Percentiles rank a stretch among this genome's conserved stretches.
phyloP scores from a whole-genome alignment of 2,797 vertebrate species.

The Mus minutoides region DNA sequence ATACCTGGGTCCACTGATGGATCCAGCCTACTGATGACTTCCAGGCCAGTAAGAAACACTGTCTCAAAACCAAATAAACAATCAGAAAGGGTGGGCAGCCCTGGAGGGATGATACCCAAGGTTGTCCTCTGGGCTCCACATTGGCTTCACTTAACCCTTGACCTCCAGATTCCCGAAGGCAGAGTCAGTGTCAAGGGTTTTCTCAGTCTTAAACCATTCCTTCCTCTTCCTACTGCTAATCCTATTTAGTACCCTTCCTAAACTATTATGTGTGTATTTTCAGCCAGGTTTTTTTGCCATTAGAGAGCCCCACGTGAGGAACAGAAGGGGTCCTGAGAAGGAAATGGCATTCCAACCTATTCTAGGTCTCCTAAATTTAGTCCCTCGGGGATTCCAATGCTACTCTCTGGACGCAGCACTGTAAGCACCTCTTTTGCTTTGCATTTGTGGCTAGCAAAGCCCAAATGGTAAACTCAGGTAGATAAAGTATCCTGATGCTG shows the following conservation, averaged over 20 bases:
- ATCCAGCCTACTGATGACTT: neutral
- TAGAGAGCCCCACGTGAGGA: constrained; percentile 63
- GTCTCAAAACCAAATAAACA: neutral
- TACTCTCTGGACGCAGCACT: neutral
- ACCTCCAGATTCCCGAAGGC: neutral
- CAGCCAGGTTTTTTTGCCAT: constrained; percentile 70
- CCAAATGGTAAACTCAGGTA: neutral
- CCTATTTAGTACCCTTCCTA: neutral
- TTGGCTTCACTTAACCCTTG: neutral
- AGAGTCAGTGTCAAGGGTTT: neutral
- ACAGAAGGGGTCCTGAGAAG: constrained; percentile 33
- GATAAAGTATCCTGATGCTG: neutral
- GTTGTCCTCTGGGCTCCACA: neutral
- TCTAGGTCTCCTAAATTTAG: neutral
- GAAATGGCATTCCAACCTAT: neutral
- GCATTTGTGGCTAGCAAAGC: neutral
- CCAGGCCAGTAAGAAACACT: neutral
- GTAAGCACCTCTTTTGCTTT: neutral
- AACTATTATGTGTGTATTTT: neutral
- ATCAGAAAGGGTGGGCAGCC: neutral
- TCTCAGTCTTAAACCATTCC: neutral
- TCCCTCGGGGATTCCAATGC: neutral
- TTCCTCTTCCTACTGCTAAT: neutral
- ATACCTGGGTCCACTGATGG: neutral
- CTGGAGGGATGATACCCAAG: neutral